Percentiles rank a stretch among this genome's conserved stretches.
Conservation (phyloP, 2,113 vertebrate species). For the Sinocyclocheilus anophthalmus region DNA sequence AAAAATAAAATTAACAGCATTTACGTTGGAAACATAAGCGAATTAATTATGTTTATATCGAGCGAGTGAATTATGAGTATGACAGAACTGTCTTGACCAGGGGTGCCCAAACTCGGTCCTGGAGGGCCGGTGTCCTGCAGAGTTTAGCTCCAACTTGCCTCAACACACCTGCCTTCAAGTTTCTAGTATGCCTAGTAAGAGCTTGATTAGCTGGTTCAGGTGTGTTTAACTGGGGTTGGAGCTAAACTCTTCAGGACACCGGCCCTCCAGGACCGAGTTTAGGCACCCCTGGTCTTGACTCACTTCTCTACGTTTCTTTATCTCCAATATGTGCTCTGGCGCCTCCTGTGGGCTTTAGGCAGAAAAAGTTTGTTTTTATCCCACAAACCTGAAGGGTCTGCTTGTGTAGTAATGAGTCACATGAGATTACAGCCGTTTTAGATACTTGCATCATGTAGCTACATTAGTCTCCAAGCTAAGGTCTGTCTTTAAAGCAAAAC, state of each 20-base stretch:
- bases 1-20: not conserved
- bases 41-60: not conserved
- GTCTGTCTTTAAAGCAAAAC: constrained; percentile 13
- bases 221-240: too few relatives aligned
- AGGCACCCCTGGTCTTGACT: too few relatives aligned
- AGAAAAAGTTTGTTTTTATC: not conserved
- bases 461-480: not conserved
- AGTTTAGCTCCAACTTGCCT: too few relatives aligned
- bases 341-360: constrained; percentile 14
- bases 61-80: too few relatives aligned
- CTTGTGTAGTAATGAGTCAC: constrained; percentile 1
- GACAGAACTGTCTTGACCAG: too few relatives aligned
- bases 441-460: not conserved
- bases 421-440: constrained; percentile 17
- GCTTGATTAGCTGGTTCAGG: too few relatives aligned
- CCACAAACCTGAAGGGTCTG: not conserved
- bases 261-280: too few relatives aligned
- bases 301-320: not conserved
- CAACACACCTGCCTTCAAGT: too few relatives aligned
- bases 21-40: not conserved
- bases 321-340: not conserved
- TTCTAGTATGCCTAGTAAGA: too few relatives aligned
- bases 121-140: too few relatives aligned
- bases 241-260: too few relatives aligned
- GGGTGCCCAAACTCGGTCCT: too few relatives aligned